Evolutionary conservation across 1,140 invertebrate species (phyloP), one percentile per base, ranked within the genome.

Genomic region (Ceratina japonica): DNA sequence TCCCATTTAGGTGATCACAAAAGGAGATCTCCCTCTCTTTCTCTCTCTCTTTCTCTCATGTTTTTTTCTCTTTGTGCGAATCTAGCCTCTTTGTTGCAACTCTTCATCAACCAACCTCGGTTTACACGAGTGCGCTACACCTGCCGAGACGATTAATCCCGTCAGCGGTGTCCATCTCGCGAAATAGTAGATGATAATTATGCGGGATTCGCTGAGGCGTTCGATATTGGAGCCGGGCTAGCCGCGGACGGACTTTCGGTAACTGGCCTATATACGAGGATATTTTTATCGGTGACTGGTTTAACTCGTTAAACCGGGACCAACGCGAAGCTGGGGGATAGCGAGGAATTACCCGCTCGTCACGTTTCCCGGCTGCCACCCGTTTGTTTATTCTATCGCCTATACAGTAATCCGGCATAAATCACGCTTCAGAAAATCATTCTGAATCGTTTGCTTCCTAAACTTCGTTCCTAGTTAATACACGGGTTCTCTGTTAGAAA

Each of bases 201-300:
- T 58, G 61, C 72, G 22, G 44, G 24, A 16, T 16, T 54, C 5
- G 51, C 22, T 16, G 49, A 27, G 64, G 44, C 27, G 24, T 22
- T 64, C 44, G 72, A 75, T 56, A 44, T 24, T 2, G n/a, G 20
- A 13, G 13, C 1, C 7, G 0, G 13, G 20, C 24, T 56, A 44
- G 37, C 37, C 37, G 10, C 37, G 8, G 12, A 20, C 3, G 22
- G 58, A 59, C 54, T 69, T 69, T 22, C 20, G 31, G 52, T 44
- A 18, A 51, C 64, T 61, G 64, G 49, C 66, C 68, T 59, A 68
- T 75, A 58, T 75, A 68, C 62, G 27, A 15, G 12, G 66, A 37
- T 77, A 77, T 77, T 77, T 77, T 77, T 77, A 77, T 37, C 75
- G 27, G 49, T 62, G 75, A 77, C 66, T 61, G 44, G 66, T 71